A percentile compares a stretch with the other conserved stretches of the same genome.
Conservation (phyloP, 2,888 invertebrate species). For the Plagiodera versicolora region DNA sequence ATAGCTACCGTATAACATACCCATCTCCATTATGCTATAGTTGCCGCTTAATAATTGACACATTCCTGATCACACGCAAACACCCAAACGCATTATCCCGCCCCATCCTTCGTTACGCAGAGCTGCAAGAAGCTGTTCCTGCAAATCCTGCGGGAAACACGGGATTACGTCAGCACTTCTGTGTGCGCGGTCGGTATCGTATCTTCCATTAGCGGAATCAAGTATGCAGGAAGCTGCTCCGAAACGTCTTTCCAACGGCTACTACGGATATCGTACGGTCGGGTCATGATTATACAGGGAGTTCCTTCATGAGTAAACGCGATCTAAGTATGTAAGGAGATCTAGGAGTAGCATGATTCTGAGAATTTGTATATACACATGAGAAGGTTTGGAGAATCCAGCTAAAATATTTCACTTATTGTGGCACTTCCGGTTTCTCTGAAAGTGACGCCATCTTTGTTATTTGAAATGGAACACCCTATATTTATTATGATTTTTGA, state of each 20-base stretch:
- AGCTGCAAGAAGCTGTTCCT: slow-evolving; percentile 9
- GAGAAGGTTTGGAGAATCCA: too few species aligned
- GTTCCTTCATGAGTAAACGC: too few species aligned
- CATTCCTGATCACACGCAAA: background rate
- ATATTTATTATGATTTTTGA: too few species aligned
- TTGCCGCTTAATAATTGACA: background rate
- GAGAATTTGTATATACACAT: too few species aligned
- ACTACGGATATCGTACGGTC: background rate
- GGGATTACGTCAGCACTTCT: slow-evolving; percentile 8
- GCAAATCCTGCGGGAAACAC: slow-evolving; percentile 14
- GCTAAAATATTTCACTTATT: too few species aligned
- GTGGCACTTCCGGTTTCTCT: too few species aligned
- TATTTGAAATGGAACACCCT: too few species aligned
- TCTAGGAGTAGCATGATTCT: too few species aligned
- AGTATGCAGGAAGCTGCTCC: background rate
- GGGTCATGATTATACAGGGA: too few species aligned
- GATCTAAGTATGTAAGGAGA: too few species aligned
- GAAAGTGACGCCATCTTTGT: too few species aligned
- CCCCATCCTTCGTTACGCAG: background rate
- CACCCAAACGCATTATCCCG: background rate
- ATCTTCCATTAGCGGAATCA: background rate
- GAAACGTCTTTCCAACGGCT: background rate
- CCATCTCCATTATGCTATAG: background rate
- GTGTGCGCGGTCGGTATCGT: background rate
- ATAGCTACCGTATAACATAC: too few species aligned